phyloP scores from a whole-genome alignment of 2,113 vertebrate species.

The Datnioides undecimradiatus region DNA sequence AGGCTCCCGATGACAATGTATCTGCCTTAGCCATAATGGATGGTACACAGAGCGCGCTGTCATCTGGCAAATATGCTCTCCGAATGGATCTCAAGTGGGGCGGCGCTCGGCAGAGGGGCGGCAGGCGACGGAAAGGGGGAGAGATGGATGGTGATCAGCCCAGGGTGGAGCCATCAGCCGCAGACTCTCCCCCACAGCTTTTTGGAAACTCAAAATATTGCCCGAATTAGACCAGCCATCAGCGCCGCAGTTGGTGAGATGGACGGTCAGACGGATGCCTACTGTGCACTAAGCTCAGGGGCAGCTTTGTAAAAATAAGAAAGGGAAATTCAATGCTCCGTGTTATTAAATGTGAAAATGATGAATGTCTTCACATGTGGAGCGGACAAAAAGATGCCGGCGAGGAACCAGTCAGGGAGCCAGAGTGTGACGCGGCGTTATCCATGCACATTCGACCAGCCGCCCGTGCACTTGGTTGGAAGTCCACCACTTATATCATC shows the following conservation, averaged over 20 bases:
- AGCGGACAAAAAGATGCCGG: conserved; percentile 37
- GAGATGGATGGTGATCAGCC: conserved; percentile 78
- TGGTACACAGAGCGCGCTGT: conserved; percentile 74
- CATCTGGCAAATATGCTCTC: conserved; percentile 79
- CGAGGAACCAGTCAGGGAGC: conserved; percentile 19
- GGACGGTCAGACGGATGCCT: conserved; percentile 52
- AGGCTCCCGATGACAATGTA: conserved; percentile 75
- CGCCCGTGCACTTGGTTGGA: conserved; percentile 37
- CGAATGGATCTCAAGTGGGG: conserved; percentile 74
- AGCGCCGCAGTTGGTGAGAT: conserved; percentile 44
- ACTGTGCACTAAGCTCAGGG: conserved; percentile 55
- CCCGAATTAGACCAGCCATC: conserved; percentile 63
- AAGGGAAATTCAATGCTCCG: conserved; percentile 60
- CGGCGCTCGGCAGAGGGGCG: conserved; percentile 51
- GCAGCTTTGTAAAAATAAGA: conserved; percentile 45
- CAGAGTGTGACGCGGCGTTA: conserved; percentile 21
- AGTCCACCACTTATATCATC: conserved; percentile 53
- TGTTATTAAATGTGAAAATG: conserved; percentile 68
- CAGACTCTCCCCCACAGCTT: conserved; percentile 60
- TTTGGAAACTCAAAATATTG: conserved; percentile 60
- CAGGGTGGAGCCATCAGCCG: conserved; percentile 76
- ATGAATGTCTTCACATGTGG: conserved; percentile 62
- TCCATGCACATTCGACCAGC: conserved; percentile 10
- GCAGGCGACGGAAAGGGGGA: conserved; percentile 41
- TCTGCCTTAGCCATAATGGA: conserved; percentile 70